Evolutionary conservation across 1,140 invertebrate genomes (phyloP).

Genomic region (Caenorhabditis latens): DNA sequence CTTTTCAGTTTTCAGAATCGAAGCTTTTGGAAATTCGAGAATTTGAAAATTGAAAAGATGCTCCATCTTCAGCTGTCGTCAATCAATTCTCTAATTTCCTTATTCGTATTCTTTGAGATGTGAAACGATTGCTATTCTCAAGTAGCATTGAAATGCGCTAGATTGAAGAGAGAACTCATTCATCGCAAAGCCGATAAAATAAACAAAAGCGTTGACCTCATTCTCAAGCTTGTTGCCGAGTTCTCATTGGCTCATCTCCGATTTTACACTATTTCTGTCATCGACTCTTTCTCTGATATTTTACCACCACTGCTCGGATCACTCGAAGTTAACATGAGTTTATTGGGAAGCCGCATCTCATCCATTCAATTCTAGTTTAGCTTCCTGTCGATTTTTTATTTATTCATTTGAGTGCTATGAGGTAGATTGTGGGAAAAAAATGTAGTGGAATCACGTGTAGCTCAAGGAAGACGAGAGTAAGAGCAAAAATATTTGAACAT

Average conservation of each 20-base stretch:
- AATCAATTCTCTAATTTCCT: too few relatives aligned
- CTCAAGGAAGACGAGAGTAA: conserved; percentile 12
- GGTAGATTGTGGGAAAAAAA: conserved; percentile 21
- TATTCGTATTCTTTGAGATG: too few relatives aligned
- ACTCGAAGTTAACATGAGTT: neutral
- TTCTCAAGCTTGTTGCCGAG: conserved; percentile 31
- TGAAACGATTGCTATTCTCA: neutral
- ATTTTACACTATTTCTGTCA: conserved; percentile 43
- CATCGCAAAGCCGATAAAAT: conserved; percentile 26
- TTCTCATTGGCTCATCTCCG: conserved; percentile 27
- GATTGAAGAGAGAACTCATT: neutral
- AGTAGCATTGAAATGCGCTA: neutral
- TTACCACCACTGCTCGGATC: neutral
- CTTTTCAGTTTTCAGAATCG: neutral
- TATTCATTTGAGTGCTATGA: conserved; percentile 41
- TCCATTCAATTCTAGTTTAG: neutral
- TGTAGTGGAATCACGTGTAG: conserved; percentile 15
- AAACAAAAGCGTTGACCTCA: conserved; percentile 40
- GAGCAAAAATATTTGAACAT: conserved; percentile 51
- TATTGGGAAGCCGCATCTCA: neutral
- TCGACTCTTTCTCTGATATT: conserved; percentile 27
- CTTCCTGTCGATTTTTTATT: conserved; percentile 6
- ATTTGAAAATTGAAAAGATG: neutral
- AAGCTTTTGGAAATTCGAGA: too few relatives aligned
- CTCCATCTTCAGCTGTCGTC: neutral